Base-by-base conservation (phyloP, 1,140 invertebrate genomes). In the Monochamus saltuarius region DNA sequence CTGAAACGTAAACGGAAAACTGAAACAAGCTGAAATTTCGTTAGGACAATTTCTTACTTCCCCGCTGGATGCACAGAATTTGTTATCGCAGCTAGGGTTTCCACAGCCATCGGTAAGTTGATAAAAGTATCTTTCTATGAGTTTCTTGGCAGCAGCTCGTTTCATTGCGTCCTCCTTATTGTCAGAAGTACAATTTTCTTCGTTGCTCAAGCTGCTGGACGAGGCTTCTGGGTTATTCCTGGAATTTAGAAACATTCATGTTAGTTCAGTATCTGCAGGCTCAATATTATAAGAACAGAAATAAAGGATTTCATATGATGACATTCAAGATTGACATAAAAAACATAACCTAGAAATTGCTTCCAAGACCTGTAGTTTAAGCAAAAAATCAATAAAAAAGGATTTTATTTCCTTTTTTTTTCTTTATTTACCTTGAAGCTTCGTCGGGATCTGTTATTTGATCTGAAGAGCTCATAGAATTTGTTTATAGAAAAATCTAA, bases 61-160 rank as follows among this genome's bases (percentile, higher is more conserved):
- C 71, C 89, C 89, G 79, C 91, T 94, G 17, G 93, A 96, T 60
- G 90, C 90, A 84, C 94, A 97, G 75, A 89, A 82, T 70, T 85
- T 83, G 81, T 96, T 97, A 64, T 85, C 83, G 79, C 94, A 96
- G 54, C 85, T 81, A 7, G 84, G 79, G 75, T 94, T 91, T 7
- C 93, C 93, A 80, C 94, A 97, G 59, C 94, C 94, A 77, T 94
- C 88, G 10, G 89, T 88, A 55, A 97, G 80, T 79, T 95, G 92
- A 79, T 92, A 93, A 77, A 95, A 97, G 78, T 95, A 96, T 66
- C 89, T 86, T 77, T 95, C 91, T 61, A 96, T 95, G 42, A 94
- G 80, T 77, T 92, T 89, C 75, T 87, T 91, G 17, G 90, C 92
- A 63, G 91, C 89, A 62, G 89, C 88, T 68, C 92, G 84, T 82